Percentiles rank a stretch among this genome's conserved stretches.
phyloP scores from a whole-genome alignment of 2,888 invertebrate genomes.

The Calliopum simillimum region DNA sequence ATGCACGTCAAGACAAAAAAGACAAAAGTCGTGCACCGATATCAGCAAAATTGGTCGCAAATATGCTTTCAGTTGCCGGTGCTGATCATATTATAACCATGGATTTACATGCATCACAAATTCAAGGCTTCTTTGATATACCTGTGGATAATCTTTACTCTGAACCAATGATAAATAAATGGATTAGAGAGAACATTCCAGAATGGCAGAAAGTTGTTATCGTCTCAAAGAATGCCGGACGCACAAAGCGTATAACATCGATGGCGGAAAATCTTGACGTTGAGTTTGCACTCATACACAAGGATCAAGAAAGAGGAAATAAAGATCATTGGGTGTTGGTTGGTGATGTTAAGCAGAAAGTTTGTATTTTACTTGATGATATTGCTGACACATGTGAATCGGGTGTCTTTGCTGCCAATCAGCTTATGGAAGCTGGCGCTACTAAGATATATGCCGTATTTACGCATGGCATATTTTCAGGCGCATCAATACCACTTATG shows the following conservation, averaged over 20 bases:
- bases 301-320: slow-evolving; percentile 89
- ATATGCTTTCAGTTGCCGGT: slow-evolving; percentile 89
- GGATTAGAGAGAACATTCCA: slow-evolving; percentile 90
- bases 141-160: slow-evolving; percentile 94
- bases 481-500: slow-evolving; percentile 87
- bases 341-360: slow-evolving; percentile 86
- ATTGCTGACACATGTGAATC: slow-evolving; percentile 95
- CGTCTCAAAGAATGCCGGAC: slow-evolving; percentile 93
- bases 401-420: slow-evolving; percentile 88
- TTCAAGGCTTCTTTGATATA: slow-evolving; percentile 94
- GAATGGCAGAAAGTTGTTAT: slow-evolving; percentile 90
- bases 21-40: slow-evolving; percentile 87
- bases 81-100: slow-evolving; percentile 94
- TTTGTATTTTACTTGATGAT: slow-evolving; percentile 91
- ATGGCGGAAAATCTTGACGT: slow-evolving; percentile 92
- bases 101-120: slow-evolving; percentile 92
- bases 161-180: slow-evolving; percentile 90
- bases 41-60: slow-evolving; percentile 89
- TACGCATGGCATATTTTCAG: slow-evolving; percentile 92
- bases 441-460: slow-evolving; percentile 87
- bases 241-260: slow-evolving; percentile 90
- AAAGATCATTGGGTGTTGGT: slow-evolving; percentile 93
- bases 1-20: slow-evolving; percentile 92
- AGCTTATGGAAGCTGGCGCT: slow-evolving; percentile 85
- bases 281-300: slow-evolving; percentile 93